Conservation (phyloP, 2,797 vertebrate genomes). For the Enteromius thamalakanensis region DNA sequence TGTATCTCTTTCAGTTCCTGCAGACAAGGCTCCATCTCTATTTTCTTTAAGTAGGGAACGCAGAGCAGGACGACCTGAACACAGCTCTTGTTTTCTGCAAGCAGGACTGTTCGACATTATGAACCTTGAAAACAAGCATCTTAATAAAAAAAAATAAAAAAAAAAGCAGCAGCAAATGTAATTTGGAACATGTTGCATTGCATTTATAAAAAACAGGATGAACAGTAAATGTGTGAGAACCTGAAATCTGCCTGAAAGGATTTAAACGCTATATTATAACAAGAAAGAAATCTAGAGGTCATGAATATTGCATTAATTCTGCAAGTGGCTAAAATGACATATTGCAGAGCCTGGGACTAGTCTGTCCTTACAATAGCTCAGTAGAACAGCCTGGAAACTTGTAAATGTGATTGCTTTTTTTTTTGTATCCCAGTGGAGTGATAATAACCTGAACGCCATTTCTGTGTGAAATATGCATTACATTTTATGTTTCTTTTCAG, state of each 20-base stretch:
- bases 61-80: background rate
- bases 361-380: conserved; percentile 10
- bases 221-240: background rate
- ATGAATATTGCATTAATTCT: background rate
- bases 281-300: background rate
- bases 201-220: background rate
- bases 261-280: background rate
- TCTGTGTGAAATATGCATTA: conserved; percentile 9
- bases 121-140: conserved; percentile 6
- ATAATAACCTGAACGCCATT: conserved; percentile 28
- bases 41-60: conserved; percentile 10
- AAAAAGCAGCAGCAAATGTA: background rate
- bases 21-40: conserved; percentile 28
- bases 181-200: background rate
- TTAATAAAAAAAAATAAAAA: too few species aligned
- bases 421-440: background rate
- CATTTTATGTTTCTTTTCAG: background rate
- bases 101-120: conserved; percentile 1
- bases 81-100: conserved; percentile 3
- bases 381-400: conserved; percentile 26
- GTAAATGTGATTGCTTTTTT: background rate
- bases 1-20: conserved; percentile 31
- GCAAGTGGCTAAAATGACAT: background rate
- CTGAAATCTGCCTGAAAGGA: background rate
- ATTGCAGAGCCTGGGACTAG: background rate